Base-by-base conservation (phyloP, 2,113 vertebrate genomes). In the Meriones unguiculatus region DNA sequence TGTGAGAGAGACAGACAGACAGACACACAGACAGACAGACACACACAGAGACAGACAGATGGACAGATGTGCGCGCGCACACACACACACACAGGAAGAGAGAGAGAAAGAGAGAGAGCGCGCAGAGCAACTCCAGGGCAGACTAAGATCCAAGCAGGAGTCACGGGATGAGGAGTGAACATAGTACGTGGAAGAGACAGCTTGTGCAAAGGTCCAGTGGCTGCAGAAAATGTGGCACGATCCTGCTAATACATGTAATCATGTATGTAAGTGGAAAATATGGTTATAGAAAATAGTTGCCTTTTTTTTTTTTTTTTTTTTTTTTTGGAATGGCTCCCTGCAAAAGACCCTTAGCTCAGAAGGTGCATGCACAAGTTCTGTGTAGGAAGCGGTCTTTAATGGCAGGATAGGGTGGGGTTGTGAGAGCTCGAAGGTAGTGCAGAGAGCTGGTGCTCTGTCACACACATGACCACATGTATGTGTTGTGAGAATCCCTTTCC, bases 171-270 rank as follows among this genome's bases (percentile, higher is more conserved):
- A 85, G 1, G 54, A 7, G 3, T 86, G 62, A 22, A 30, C 24
- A 62, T 4, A 38, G 50, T 30, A 59, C 52, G 17, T 32, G 84
- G 50, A 52, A 3, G 73, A 24, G 38, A 62, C 12, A 41, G n/a
- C 46, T 62, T 92, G 81, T 96, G 70, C 81, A 80, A 75, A 95
- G 62, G 80, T 41, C 91, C 25, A 41, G 91, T 64, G 95, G 86
- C 93, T 94, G 35, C 73, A 87, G 72, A 81, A 54, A 69, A 64
- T 10, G 57, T 0, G 41, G 81, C 35, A 15, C 6, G 67, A 69
- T 85, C 62, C 12, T 64, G 8, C 46, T 20, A 20, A 65, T 10
- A 24, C 28, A 7, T 69, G 20, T 8, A 14, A 52, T 50, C 86
- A 15, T 41, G 35, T 30, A 50, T 38, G n/a, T 64, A 88, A 65